Evolutionary conservation across 2,888 invertebrate genomes (phyloP).

Genomic region (Cataglyphis cursor): DNA sequence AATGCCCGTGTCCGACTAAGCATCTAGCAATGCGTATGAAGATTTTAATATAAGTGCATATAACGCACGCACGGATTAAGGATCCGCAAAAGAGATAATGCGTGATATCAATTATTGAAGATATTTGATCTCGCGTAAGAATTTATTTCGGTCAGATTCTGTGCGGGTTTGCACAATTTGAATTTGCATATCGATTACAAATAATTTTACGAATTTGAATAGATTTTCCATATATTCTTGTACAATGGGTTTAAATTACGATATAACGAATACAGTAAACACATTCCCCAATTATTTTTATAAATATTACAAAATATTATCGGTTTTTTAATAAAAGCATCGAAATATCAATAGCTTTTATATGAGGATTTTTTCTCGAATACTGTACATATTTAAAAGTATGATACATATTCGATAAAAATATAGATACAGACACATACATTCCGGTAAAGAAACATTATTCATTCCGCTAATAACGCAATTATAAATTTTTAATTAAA

Average conservation of each 20-base stretch:
- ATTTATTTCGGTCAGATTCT: not conserved
- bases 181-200: no score
- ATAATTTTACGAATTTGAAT: not conserved
- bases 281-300: not conserved
- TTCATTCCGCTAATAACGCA: not conserved
- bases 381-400: not conserved
- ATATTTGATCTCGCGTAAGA: not conserved
- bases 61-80: not conserved
- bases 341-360: not conserved
- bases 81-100: not conserved
- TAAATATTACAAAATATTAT: slow-evolving; percentile 6
- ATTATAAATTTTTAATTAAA: not conserved
- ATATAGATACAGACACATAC: not conserved
- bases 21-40: not conserved
- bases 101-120: not conserved
- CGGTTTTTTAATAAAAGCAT: not conserved
- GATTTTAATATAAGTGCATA: not conserved
- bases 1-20: not conserved
- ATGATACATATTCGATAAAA: not conserved
- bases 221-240: not conserved
- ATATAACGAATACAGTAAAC: not conserved
- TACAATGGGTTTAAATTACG: not conserved
- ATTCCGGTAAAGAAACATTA: slow-evolving; percentile 1
- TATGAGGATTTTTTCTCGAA: not conserved
- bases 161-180: not conserved